These are phyloP conservation scores for Drosophila melanosoma DNA, from an alignment of 2,888 invertebrate species.

Conservation along the genomic window DNA sequence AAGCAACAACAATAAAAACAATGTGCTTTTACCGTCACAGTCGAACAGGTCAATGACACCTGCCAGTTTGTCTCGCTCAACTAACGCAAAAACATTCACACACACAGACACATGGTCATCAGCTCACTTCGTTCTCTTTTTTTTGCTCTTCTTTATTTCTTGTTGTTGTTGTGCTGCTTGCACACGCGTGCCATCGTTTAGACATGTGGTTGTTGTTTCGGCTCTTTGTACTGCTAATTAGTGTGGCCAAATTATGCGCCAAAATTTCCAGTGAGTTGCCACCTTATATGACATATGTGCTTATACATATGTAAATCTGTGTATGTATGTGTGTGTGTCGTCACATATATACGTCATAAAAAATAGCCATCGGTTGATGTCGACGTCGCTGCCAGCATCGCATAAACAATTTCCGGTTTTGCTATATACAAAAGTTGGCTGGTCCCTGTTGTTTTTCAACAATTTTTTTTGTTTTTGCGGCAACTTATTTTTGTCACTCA, in stretches of 20 bases:
- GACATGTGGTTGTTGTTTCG: slow-evolving; percentile 66
- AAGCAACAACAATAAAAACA: slow-evolving; percentile 48
- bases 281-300: slow-evolving; percentile 31
- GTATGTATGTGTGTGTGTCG: slow-evolving; percentile 15
- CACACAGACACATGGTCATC: slow-evolving; percentile 45
- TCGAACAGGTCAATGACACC: slow-evolving; percentile 80
- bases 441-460: slow-evolving; percentile 61
- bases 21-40: slow-evolving; percentile 66
- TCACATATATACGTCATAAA: slow-evolving; percentile 72
- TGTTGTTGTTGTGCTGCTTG: slow-evolving; percentile 41
- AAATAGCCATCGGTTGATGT: slow-evolving; percentile 59
- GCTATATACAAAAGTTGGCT: slow-evolving; percentile 56
- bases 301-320: slow-evolving; percentile 11
- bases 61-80: slow-evolving; percentile 72
- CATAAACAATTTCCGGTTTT: slow-evolving; percentile 80
- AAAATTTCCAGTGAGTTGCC: slow-evolving; percentile 63
- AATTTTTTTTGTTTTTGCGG: slow-evolving; percentile 70
- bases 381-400: slow-evolving; percentile 50
- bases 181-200: slow-evolving; percentile 62
- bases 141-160: slow-evolving; percentile 13
- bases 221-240: slow-evolving; percentile 64
- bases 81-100: slow-evolving; percentile 43
- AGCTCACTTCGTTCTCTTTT: slow-evolving; percentile 60
- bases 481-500: slow-evolving; percentile 74
- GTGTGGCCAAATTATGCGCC: slow-evolving; percentile 77